Evolutionary conservation across 1,140 invertebrate species (phyloP), one percentile per base, ranked within the genome.

Genomic region (Ganaspis sp.): DNA sequence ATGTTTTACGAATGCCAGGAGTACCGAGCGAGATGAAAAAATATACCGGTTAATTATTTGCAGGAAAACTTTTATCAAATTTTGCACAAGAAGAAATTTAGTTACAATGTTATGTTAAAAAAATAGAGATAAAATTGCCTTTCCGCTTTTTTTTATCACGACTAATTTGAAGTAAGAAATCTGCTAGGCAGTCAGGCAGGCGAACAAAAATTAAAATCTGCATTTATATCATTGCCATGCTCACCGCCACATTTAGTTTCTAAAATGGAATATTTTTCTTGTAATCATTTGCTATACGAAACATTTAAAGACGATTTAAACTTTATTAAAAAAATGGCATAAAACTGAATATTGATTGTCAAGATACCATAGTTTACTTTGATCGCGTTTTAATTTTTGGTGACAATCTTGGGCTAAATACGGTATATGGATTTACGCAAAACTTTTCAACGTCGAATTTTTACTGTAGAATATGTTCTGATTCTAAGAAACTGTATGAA

Each of bases 121-220:
- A 1, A 45, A 45, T 45, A 54, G 29, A 49, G 21, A 11, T 11
- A 70, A 69, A 72, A 70, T 76, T 17, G 69, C 15, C 72, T 80
- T 71, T 83, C 74, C 76, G 37, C 8, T 73, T 0, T 73, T 73
- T 49, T 15, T 75, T 77, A 73, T 45, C 75, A 40, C 42, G 79
- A 77, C 19, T 75, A 81, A 21, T 81, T 77, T 70, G 75, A 77
- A 70, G 71, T 40, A 1, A 42, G 73, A 26, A 81, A 77, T 71
- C 40, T 54, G 1, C 23, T 81, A 38, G 76, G 71, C 29, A 81
- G 75, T 38, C 76, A 81, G 34, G 45, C 19, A 5, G 81, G 77
- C 1, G 49, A 79, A 26, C 77, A 85, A 53, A 82, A 83, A 80
- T 71, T 83, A n/a, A 79, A 73, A 58, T 76, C 76, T n/a, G 74